These are phyloP conservation scores for Brachyalestes nurse DNA, from an alignment of 2,797 vertebrate species.

Conservation along the genomic window DNA sequence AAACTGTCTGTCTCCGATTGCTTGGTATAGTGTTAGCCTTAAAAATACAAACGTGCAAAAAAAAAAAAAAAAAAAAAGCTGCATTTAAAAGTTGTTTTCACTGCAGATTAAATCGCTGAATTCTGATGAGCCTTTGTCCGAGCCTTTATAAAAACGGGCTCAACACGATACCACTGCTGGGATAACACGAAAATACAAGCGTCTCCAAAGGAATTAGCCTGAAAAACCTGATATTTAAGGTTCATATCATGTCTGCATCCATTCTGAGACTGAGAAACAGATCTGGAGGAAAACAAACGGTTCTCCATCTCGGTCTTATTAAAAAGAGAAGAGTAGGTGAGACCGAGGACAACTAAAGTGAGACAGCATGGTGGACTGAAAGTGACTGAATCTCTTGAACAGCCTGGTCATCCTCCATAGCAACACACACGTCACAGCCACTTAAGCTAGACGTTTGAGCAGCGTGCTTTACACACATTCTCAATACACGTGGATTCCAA, in stretches of 20 bases:
- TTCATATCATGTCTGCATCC: not conserved
- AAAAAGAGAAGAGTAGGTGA: not conserved
- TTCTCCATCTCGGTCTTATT: not conserved
- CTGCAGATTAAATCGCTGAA: constrained; percentile 43
- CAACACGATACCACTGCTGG: not conserved
- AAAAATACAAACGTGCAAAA: constrained; percentile 6
- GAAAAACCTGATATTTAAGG: not conserved
- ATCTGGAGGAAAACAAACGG: not conserved
- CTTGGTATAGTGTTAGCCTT: not conserved
- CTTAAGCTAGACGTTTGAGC: constrained; percentile 16
- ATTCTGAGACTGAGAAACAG: not conserved
- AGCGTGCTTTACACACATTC: constrained; percentile 11
- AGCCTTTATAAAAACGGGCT: constrained; percentile 17
- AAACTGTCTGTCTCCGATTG: constrained; percentile 19
- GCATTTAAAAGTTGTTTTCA: not conserved
- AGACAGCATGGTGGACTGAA: constrained; percentile 1
- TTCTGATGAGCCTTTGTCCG: constrained; percentile 7
- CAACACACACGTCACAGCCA: not conserved
- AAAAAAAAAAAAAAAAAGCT: constrained; percentile 5
- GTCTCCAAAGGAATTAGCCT: not conserved
- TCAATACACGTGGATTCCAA: constrained; percentile 37
- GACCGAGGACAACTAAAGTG: not conserved
- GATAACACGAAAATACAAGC: constrained; percentile 7
- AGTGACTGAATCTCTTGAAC: constrained; percentile 3
- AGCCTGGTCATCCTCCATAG: not conserved